Evolutionary conservation across 2,888 invertebrate species (phyloP).

Genomic region (Perdita meconis): DNA sequence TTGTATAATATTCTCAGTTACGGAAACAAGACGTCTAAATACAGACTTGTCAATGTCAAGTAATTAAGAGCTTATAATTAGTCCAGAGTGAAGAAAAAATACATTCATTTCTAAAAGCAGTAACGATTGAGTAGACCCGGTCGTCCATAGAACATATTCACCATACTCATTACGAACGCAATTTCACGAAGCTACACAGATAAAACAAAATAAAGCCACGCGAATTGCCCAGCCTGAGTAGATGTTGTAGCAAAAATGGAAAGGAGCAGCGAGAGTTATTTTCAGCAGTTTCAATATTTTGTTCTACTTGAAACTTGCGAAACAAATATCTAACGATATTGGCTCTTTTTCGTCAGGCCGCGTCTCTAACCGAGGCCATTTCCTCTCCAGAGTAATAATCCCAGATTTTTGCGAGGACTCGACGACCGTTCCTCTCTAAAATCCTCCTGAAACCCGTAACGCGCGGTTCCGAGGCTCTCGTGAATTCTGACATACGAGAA

Average conservation of each 20-base stretch:
- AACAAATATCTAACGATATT: conserved; percentile 84
- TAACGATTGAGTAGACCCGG: not conserved
- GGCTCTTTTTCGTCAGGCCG: conserved; percentile 72
- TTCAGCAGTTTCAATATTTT: conserved; percentile 80
- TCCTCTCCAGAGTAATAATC: conserved; percentile 77
- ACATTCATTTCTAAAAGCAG: not conserved
- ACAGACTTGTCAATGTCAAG: not conserved
- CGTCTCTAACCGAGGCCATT: conserved; percentile 72
- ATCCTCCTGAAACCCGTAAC: conserved; percentile 19
- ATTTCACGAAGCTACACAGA: conserved; percentile 74
- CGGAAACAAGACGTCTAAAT: not conserved
- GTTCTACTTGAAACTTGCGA: conserved; percentile 83
- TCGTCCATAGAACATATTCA: conserved; percentile 54
- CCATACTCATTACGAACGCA: conserved; percentile 74
- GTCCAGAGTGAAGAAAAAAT: not conserved
- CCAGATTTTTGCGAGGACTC: conserved; percentile 66
- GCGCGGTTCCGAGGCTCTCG: conserved; percentile 1
- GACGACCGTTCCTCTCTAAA: conserved; percentile 26
- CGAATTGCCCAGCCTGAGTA: conserved; percentile 15
- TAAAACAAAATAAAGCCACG: conserved; percentile 32
- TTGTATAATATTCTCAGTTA: no score
- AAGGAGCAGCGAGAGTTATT: conserved; percentile 62
- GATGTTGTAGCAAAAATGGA: conserved; percentile 19
- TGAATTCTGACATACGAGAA: not conserved
- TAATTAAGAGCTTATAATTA: not conserved